phyloP scores from a whole-genome alignment of 2,797 vertebrate genomes.

The Rhinoraja longicauda region DNA sequence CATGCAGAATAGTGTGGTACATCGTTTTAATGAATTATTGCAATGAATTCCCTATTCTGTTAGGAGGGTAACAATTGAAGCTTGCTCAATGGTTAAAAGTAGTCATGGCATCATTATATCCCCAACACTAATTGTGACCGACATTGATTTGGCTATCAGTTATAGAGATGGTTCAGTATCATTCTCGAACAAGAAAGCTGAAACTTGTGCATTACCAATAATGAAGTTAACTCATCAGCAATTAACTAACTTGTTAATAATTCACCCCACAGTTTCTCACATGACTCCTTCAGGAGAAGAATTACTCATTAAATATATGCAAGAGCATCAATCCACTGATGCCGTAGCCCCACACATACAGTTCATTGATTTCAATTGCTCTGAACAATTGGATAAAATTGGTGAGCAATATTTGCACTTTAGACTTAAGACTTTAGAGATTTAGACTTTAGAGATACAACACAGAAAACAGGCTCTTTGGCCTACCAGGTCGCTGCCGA shows the following conservation, averaged over 20 bases:
- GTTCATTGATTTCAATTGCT: too few species aligned
- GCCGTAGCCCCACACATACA: too few species aligned
- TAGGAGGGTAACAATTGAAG: neutral
- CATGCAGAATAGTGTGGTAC: conserved; percentile 12
- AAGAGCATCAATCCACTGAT: too few species aligned
- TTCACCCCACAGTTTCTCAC: neutral
- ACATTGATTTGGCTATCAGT: neutral
- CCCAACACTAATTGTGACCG: neutral
- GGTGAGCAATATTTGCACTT: too few species aligned
- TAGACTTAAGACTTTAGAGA: too few species aligned
- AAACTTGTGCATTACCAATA: neutral
- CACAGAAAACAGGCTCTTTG: too few species aligned
- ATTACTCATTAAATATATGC: too few species aligned
- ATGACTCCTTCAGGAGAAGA: too few species aligned
- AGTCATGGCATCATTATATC: neutral
- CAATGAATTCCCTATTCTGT: neutral
- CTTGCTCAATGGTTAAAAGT: neutral
- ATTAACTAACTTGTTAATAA: neutral
- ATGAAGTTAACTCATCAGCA: neutral
- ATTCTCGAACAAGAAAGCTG: neutral
- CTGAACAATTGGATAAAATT: too few species aligned
- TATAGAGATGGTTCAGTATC: neutral
- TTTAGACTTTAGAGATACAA: too few species aligned
- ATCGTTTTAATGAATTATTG: conserved; percentile 1
- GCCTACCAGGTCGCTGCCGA: too few species aligned